Percentiles rank a stretch among this genome's conserved stretches.
These are phyloP conservation scores for Herpetotheres cachinnans DNA, from an alignment of 2,113 vertebrate genomes.

Conservation along the genomic window DNA sequence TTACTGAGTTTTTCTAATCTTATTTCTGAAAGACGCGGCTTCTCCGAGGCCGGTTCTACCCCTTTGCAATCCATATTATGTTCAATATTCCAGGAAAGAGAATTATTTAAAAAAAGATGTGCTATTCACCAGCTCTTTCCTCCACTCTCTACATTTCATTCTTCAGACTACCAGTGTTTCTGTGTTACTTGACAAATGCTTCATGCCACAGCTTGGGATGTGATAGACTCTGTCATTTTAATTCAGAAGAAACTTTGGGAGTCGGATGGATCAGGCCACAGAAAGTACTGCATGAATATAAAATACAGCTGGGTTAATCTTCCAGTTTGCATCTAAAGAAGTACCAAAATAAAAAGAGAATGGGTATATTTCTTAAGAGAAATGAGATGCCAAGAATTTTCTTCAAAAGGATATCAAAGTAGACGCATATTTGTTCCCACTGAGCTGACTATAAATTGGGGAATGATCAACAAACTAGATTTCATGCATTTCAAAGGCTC, in stretches of 20 bases:
- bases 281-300: slow-evolving; percentile 10
- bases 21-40: not conserved
- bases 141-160: not conserved
- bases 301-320: not conserved
- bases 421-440: not conserved
- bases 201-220: slow-evolving; percentile 14
- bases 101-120: not conserved
- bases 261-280: not conserved
- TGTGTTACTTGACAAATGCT: not conserved
- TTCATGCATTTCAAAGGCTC: slow-evolving; percentile 31
- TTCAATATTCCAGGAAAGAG: not conserved
- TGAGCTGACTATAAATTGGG: not conserved
- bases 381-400: not conserved
- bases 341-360: not conserved
- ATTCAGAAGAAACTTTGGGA: slow-evolving; percentile 2
- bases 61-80: not conserved
- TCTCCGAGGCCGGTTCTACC: not conserved
- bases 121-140: not conserved
- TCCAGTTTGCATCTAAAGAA: not conserved
- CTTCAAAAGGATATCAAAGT: not conserved
- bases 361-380: not conserved
- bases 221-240: slow-evolving; percentile 20
- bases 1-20: slow-evolving; percentile 36
- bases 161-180: not conserved
- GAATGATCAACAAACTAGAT: slow-evolving; percentile 1